Evolutionary conservation across 2,888 invertebrate genomes (phyloP), one percentile per base, ranked within the genome.

Genomic region (Dasysyrphus albostriatus): DNA sequence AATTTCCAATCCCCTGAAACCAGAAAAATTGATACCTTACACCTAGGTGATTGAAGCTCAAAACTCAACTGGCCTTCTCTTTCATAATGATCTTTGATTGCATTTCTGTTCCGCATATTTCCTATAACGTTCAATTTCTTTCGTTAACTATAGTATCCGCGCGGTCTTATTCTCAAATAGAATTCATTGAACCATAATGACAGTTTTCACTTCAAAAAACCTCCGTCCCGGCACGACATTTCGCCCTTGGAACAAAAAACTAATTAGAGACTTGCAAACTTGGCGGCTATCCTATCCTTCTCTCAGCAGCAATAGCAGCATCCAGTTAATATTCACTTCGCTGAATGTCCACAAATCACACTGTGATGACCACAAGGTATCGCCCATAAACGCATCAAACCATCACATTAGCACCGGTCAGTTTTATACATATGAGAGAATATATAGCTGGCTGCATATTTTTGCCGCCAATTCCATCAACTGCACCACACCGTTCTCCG

Each of bases 311-410:
- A 51, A 12, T 54, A 56, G n/a, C 54, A 47, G 14, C 44, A 59
- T 76, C 12, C 80, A 77, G 67, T 72, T 74, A 24, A 83, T 65
- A 83, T 83, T 65, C 78, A 82, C 83, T 79, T 75, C 83, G 59
- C 39, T 83, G 87, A 87, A 87, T 87, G 87, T 87, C 87, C 82
- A 87, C 87, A 87, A 83, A 87, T 79, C 83, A 87, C 82, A 87
- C 83, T 83, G 32, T 29, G 61, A 83, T 79, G 51, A 73, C 87
- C 87, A 87, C 75, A 67, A 87, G 87, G 87, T 70, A 82, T 79
- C 63, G 49, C 78, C 39, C 47, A 67, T 49, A 42, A 83, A 81
- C 81, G 77, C 59, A 77, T 69, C 76, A 24, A 2, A 34, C 65
- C 63, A 65, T 42, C 58, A 12, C 24, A 51, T 61, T 16, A 39